phyloP scores from a whole-genome alignment of 2,797 vertebrate genomes.

The Graptemys geographica region DNA sequence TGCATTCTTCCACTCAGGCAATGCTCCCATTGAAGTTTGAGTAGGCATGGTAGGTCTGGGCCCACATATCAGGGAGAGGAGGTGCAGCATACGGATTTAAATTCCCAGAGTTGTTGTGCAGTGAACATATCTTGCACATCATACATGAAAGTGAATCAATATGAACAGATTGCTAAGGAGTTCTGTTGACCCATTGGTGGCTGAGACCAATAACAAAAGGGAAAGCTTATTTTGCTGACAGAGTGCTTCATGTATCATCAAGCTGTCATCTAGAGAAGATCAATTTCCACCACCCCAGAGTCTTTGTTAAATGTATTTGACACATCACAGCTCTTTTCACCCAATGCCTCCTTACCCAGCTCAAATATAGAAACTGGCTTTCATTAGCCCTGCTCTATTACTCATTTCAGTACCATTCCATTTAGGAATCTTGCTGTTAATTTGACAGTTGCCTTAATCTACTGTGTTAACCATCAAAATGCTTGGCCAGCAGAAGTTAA shows the following conservation, averaged over 20 bases:
- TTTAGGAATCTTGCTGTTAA: conserved; percentile 5
- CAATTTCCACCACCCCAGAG: conserved; percentile 25
- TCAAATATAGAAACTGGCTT: conserved; percentile 62
- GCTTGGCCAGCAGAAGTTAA: conserved; percentile 30
- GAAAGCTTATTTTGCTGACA: not conserved
- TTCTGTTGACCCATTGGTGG: not conserved
- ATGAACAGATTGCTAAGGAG: not conserved
- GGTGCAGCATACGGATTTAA: not conserved
- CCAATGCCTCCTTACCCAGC: conserved; percentile 13
- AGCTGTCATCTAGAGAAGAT: conserved; percentile 26
- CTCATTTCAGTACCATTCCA: conserved; percentile 31
- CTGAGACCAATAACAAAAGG: not conserved
- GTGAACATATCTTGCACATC: not conserved
- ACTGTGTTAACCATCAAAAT: not conserved
- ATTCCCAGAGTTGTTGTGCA: not conserved
- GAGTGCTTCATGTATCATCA: not conserved
- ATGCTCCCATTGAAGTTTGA: not conserved
- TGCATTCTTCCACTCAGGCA: not conserved
- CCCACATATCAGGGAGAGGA: not conserved
- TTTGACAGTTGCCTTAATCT: conserved; percentile 31
- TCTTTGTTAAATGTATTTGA: conserved; percentile 1
- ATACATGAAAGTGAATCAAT: not conserved
- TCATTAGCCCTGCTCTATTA: conserved; percentile 51
- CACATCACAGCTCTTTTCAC: conserved; percentile 39
- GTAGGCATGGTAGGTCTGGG: not conserved